These are phyloP conservation scores for Oryzias curvinotus DNA, from an alignment of 2,113 vertebrate species.

Conservation along the genomic window DNA sequence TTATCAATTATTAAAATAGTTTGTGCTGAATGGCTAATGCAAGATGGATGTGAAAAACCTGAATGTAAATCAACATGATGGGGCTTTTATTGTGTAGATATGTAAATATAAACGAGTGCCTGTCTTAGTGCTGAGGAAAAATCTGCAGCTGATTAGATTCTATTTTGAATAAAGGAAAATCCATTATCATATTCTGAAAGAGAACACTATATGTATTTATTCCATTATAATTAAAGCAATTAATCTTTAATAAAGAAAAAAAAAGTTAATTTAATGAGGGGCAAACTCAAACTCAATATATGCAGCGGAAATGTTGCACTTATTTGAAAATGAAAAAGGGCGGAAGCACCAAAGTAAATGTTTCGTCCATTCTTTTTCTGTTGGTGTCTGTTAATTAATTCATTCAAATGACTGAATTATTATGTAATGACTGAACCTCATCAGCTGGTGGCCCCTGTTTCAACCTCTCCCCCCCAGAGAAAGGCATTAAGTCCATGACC, in stretches of 20 bases:
- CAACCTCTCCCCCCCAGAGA: slow-evolving; percentile 53
- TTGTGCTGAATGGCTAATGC: not conserved
- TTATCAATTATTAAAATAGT: not conserved
- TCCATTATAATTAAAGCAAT: slow-evolving; percentile 42
- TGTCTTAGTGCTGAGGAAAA: not conserved
- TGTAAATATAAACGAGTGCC: not conserved
- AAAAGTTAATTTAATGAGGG: slow-evolving; percentile 43
- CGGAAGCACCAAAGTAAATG: slow-evolving; percentile 12
- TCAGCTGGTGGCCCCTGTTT: slow-evolving; percentile 54
- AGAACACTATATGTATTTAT: slow-evolving; percentile 32
- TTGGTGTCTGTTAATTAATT: slow-evolving; percentile 59
- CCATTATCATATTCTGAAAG: slow-evolving; percentile 41
- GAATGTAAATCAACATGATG: not conserved
- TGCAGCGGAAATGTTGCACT: slow-evolving; percentile 18
- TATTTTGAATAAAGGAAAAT: slow-evolving; percentile 28
- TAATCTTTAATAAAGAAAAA: slow-evolving; percentile 25
- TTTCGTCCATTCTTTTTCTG: slow-evolving; percentile 14
- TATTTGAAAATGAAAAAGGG: slow-evolving; percentile 39
- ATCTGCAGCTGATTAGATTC: slow-evolving; percentile 35
- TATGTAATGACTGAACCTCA: slow-evolving; percentile 67
- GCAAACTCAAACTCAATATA: slow-evolving; percentile 51
- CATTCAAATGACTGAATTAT: slow-evolving; percentile 62
- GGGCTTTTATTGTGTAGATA: not conserved
- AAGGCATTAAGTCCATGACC: slow-evolving; percentile 58
- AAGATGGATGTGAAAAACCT: not conserved